Percentiles rank a stretch among this genome's conserved stretches.
Conservation (phyloP, 2,888 invertebrate species). For the Drosophila quinaria region DNA sequence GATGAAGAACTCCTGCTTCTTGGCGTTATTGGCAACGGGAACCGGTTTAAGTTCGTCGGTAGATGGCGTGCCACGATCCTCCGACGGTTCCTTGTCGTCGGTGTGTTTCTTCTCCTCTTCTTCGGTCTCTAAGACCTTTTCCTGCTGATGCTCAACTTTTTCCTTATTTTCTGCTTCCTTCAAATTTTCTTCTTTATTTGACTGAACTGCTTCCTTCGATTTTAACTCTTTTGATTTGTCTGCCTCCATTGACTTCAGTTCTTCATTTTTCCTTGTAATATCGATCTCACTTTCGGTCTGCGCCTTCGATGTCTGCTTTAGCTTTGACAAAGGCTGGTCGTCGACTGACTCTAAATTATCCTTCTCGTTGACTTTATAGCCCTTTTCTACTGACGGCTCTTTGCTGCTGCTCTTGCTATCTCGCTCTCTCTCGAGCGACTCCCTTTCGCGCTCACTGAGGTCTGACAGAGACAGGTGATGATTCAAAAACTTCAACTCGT, state of each 20-base stretch:
- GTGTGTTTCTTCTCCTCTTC: background rate
- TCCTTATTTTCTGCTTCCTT: background rate
- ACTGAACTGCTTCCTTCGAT: background rate
- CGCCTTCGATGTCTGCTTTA: slow-evolving; percentile 1
- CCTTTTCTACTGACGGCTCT: background rate
- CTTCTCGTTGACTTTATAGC: slow-evolving; percentile 26
- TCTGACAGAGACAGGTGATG: slow-evolving; percentile 56
- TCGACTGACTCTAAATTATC: slow-evolving; percentile 14
- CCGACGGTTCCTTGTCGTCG: background rate
- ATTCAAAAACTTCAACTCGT: slow-evolving; percentile 69
- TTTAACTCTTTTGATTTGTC: background rate
- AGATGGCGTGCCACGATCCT: background rate
- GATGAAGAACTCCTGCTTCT: slow-evolving; percentile 61
- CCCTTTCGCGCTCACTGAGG: slow-evolving; percentile 31
- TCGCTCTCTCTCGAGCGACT: slow-evolving; percentile 20
- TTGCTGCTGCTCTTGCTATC: slow-evolving; percentile 37
- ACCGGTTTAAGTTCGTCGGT: background rate
- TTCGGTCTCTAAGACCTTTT: background rate
- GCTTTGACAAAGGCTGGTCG: slow-evolving; percentile 19
- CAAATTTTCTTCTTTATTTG: background rate
- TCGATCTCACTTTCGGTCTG: background rate
- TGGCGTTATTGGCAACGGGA: background rate
- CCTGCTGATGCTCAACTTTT: background rate
- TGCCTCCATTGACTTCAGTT: background rate
- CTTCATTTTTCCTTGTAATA: background rate